These are phyloP conservation scores for Thalassoma bifasciatum DNA, from an alignment of 2,113 vertebrate species.

Conservation along the genomic window DNA sequence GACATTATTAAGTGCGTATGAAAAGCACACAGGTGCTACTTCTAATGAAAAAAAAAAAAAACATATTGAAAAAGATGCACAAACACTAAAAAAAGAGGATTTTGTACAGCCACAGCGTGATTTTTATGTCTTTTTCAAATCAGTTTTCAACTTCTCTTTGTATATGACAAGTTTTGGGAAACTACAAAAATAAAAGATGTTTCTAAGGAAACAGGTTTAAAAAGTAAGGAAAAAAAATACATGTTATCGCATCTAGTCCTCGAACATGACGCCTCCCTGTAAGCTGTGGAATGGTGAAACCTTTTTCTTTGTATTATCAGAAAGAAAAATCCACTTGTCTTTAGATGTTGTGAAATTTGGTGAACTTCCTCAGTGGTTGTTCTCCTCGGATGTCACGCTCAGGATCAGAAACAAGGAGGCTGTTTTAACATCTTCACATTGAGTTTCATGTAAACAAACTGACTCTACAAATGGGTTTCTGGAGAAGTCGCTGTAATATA, in stretches of 20 bases:
- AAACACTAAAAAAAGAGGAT: constrained; percentile 31
- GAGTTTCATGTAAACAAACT: background rate
- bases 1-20: constrained; percentile 54
- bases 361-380: background rate
- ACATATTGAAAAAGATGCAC: constrained; percentile 28
- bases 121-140: constrained; percentile 69
- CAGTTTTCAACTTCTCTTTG: constrained; percentile 67
- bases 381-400: background rate
- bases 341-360: background rate
- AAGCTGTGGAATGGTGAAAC: background rate
- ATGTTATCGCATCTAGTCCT: constrained; percentile 35
- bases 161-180: constrained; percentile 45
- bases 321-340: constrained; percentile 3
- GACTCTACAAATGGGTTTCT: background rate
- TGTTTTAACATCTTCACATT: background rate
- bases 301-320: background rate
- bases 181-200: constrained; percentile 47
- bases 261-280: constrained; percentile 12
- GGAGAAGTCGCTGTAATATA: no score
- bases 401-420: background rate
- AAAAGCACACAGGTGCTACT: constrained; percentile 72
- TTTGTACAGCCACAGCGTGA: constrained; percentile 68
- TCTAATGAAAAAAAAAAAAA: constrained; percentile 40
- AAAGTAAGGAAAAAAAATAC: constrained; percentile 56
- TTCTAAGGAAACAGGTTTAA: constrained; percentile 76